Base-by-base conservation (phyloP, 2,113 vertebrate species). In the Otolemur garnettii region DNA sequence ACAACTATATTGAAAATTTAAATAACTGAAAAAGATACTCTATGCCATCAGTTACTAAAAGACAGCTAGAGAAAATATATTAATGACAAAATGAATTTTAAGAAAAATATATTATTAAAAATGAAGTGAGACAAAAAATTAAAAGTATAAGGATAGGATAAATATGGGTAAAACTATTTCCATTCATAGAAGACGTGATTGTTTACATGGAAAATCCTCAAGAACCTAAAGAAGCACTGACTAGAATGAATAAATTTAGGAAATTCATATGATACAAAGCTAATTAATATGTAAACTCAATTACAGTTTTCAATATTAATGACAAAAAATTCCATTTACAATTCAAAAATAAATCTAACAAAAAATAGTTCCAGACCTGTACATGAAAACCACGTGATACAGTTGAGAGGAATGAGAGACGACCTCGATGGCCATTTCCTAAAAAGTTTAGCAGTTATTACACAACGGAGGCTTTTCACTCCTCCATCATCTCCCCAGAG, bases 241-340 rank as follows among this genome's bases (percentile, higher is more conserved):
- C 6, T 55, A 30, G 24, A 81, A 66, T 35, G 38, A 80, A 45
- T 74, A 11, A 91, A 77, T 69, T 82, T 69, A 62, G 22, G n/a
- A 91, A 91, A 84, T 80, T 12, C 7, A 79, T 0, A 79, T 50
- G 42, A 87, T 13, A 78, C 24, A 82, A 93, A 59, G 19, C 59
- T 53, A 93, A 69, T 21, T 53, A 93, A 69, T 26, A 66, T 10
- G 45, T 35, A 93, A 78, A 87, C 24, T 45, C 28, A 78, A 66
- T 87, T 75, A 59, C 30, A 90, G 12, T 82, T 89, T 86, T 55
- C 81, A 82, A 62, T 42, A 93, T 66, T 33, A 80, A 62, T 38
- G 60, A n/a, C 15, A 24, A 22, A 13, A 11, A 90, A 24, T 18
- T 71, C 11, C 42, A 77, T 17, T 77, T 83, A 50, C 69, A 86